A percentile compares a stretch with the other conserved stretches of the same genome.
Evolutionary conservation across 2,888 invertebrate genomes (phyloP).

Genomic region (Synanthedon formicaeformis): DNA sequence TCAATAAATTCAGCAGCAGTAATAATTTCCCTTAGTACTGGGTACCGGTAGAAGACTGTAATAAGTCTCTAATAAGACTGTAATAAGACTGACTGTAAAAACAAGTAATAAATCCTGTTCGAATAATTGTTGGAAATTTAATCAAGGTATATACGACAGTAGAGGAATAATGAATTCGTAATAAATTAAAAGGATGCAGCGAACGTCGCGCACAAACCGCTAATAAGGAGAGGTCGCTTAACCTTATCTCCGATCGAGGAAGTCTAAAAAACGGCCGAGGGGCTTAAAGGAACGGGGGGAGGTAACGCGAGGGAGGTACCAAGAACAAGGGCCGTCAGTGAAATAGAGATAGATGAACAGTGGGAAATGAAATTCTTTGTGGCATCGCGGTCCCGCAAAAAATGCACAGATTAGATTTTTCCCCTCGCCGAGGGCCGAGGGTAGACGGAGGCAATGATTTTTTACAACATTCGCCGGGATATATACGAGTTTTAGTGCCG

Average conservation of each 20-base stretch:
- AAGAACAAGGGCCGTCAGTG: constrained; percentile 71
- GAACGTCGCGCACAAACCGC: constrained; percentile 55
- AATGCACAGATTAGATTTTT: constrained; percentile 73
- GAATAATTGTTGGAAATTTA: constrained; percentile 9
- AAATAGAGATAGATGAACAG: constrained; percentile 73
- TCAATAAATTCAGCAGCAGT: too few relatives aligned
- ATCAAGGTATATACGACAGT: constrained; percentile 11
- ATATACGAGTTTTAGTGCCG: constrained; percentile 66
- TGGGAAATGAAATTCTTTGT: constrained; percentile 73
- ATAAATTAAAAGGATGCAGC: constrained; percentile 47
- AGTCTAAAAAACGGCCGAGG: constrained; percentile 64
- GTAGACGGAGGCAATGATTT: constrained; percentile 69
- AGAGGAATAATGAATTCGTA: constrained; percentile 21
- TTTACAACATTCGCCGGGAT: constrained; percentile 65
- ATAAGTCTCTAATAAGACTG: too few relatives aligned
- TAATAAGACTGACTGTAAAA: too few relatives aligned
- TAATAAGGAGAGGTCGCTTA: constrained; percentile 65
- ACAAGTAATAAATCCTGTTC: background rate
- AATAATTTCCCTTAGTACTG: too few relatives aligned
- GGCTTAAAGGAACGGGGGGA: constrained; percentile 18
- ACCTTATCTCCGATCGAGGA: constrained; percentile 68
- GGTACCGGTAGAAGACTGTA: too few relatives aligned
- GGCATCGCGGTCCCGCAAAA: constrained; percentile 72
- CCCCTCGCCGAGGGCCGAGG: constrained; percentile 62
- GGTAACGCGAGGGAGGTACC: constrained; percentile 35